These are phyloP conservation scores for Heliconius hortense DNA, from an alignment of 2,888 invertebrate species.

Conservation along the genomic window DNA sequence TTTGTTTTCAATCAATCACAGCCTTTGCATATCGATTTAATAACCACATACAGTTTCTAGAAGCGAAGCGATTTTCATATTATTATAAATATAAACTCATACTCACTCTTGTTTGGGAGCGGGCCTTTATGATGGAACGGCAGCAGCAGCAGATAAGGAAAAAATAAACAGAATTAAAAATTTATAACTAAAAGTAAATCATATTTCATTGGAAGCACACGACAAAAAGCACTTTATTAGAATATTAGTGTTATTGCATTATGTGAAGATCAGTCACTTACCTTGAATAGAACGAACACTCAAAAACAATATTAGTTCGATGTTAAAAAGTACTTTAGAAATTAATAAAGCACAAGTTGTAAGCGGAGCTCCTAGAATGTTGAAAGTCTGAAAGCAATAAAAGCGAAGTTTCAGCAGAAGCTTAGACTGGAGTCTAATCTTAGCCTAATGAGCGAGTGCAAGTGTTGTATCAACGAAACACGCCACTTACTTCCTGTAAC, in stretches of 20 bases:
- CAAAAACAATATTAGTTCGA: conserved; percentile 41
- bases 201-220: conserved; percentile 53
- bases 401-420: conserved; percentile 71
- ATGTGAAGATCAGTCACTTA: conserved; percentile 34
- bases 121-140: conserved; percentile 80
- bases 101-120: conserved; percentile 87
- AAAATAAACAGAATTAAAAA: conserved; percentile 66
- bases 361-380: conserved; percentile 40
- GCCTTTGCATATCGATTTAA: conserved; percentile 55
- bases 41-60: conserved; percentile 60
- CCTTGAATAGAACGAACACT: conserved; percentile 34
- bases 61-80: conserved; percentile 67
- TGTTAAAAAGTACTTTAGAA: conserved; percentile 34
- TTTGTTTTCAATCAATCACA: conserved; percentile 58
- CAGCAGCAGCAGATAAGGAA: conserved; percentile 68
- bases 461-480: conserved; percentile 79
- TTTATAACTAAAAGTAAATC: conserved; percentile 48
- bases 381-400: conserved; percentile 68
- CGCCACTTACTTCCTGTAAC: conserved; percentile 83
- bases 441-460: conserved; percentile 75
- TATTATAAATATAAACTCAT: conserved; percentile 47
- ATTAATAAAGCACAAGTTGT: conserved; percentile 40
- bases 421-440: conserved; percentile 69
- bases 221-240: conserved; percentile 33
- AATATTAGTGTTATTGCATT: conserved; percentile 21